These are phyloP conservation scores for Thereva nobilitata DNA, from an alignment of 2,888 invertebrate species.

Conservation along the genomic window DNA sequence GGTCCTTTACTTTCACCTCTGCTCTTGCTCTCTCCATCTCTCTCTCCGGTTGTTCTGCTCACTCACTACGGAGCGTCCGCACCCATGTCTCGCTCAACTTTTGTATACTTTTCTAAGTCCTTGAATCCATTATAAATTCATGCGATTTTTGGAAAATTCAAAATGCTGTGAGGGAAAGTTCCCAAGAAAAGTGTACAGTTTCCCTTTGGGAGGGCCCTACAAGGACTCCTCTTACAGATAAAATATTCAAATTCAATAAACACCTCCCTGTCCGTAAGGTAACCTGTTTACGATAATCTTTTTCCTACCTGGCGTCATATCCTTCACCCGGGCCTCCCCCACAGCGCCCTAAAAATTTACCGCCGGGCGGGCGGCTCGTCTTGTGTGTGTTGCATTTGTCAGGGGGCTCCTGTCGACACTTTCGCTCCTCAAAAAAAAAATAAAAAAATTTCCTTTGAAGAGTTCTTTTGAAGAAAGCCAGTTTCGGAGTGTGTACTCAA, in stretches of 20 bases:
- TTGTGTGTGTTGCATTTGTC: conserved; percentile 9
- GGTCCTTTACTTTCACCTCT: too few species aligned
- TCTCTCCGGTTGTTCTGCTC: too few species aligned
- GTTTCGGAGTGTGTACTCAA: conserved; percentile 21
- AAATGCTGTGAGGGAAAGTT: conserved; percentile 25
- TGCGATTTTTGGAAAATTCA: conserved; percentile 21
- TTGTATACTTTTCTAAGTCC: background rate
- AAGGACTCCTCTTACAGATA: conserved; percentile 22
- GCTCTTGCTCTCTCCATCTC: too few species aligned
- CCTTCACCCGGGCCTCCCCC: too few species aligned
- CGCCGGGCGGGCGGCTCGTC: too few species aligned
- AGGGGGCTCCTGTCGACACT: conserved; percentile 10
- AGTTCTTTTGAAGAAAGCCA: conserved; percentile 2
- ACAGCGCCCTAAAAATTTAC: too few species aligned
- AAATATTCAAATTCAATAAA: conserved; percentile 34
- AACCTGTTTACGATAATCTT: conserved; percentile 33
- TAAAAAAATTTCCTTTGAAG: background rate
- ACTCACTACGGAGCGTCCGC: too few species aligned
- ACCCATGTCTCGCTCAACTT: too few species aligned
- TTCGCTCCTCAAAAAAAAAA: background rate
- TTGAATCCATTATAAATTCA: conserved; percentile 26
- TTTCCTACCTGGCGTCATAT: background rate
- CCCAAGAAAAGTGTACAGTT: background rate
- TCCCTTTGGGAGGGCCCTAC: background rate
- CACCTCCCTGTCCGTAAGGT: conserved; percentile 29